Base-by-base conservation (phyloP, 2,888 invertebrate species). In the Callyntrura guangdongensis region DNA sequence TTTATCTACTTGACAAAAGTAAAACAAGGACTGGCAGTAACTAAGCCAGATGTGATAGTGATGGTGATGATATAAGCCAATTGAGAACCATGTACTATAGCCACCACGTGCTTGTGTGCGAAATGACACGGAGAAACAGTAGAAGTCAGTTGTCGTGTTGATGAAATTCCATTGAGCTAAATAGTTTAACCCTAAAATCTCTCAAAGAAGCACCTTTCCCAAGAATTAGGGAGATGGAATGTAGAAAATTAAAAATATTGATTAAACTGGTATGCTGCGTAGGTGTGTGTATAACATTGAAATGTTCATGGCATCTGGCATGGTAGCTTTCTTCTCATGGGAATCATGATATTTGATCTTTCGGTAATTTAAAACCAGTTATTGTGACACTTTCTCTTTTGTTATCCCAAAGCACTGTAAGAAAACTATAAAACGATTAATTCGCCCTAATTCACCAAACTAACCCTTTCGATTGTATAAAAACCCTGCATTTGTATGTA, bases 361-460 rank as follows among this genome's bases (percentile, higher is more conserved):
- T 74, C 49, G 72, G 1, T 74, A 74, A 74, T 74, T 74, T 74
- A 17, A 6, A 59, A 36, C 6, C 36, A 6, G 36, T 36, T 36
- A 25, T 81, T 81, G 81, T 81, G 81, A 64, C 84, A 89, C 89
- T 89, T 89, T 89, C 84, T 77, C 89, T 84, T 89, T 89, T 89
- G 89, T 84, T 77, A 83, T 36, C 36, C 36, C 36, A n/a, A n/a
- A 61, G 81, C 83, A 83, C 64, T 56, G 27, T 77, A 81, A 67
- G 85, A 90, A 86, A 86, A 53, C 47, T 36, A 61, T 22, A 61
- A 82, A 53, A 25, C 72, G 83, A 74, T 83, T 83, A 83, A 83
- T 64, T 74, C 45, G 67, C 56, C 53, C 36, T 81, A 17, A 22
- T 74, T 61, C 74, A 17, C 45, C 45, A 47, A 20, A 47, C 72